Evolutionary conservation across 2,113 vertebrate species (phyloP).

Genomic region (Hystrix cristata): DNA sequence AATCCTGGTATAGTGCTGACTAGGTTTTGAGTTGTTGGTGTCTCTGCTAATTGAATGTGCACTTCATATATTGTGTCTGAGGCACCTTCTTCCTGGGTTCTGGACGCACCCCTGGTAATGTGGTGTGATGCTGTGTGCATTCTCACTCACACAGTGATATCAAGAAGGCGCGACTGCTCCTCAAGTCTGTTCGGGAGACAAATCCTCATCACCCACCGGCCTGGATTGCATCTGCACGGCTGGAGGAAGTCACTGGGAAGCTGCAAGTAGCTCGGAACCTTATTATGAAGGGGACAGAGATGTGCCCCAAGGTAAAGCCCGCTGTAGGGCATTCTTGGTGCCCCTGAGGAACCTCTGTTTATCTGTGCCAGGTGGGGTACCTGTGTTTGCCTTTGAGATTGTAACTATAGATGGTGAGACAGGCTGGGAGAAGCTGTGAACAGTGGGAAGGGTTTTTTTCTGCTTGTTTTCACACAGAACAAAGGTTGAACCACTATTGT

Average conservation of each 20-base stretch:
- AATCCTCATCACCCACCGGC: slow-evolving; percentile 99
- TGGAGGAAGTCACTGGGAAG: slow-evolving; percentile 99
- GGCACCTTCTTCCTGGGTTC: neutral
- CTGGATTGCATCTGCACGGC: slow-evolving; percentile 98
- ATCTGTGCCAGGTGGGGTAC: accelerated
- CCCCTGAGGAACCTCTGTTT: neutral
- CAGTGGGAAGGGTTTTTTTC: neutral
- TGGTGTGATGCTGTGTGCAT: neutral
- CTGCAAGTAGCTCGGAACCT: slow-evolving; percentile 98
- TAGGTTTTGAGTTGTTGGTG: neutral
- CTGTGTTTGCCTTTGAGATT: neutral
- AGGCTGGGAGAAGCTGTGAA: no score
- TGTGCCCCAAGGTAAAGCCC: slow-evolving; percentile 97
- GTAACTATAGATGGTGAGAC: neutral
- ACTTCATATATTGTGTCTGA: neutral
- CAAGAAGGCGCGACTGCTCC: slow-evolving; percentile 97
- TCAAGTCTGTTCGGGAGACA: slow-evolving; percentile 98
- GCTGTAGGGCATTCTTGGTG: neutral
- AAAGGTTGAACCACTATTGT: neutral
- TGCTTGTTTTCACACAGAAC: neutral
- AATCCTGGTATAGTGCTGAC: no score
- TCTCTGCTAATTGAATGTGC: neutral
- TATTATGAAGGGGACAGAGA: slow-evolving; percentile 99
- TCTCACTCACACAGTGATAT: slow-evolving; percentile 92
- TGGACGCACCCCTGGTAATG: accelerated